phyloP scores from a whole-genome alignment of 2,113 vertebrate genomes.

The Morone chrysops region DNA sequence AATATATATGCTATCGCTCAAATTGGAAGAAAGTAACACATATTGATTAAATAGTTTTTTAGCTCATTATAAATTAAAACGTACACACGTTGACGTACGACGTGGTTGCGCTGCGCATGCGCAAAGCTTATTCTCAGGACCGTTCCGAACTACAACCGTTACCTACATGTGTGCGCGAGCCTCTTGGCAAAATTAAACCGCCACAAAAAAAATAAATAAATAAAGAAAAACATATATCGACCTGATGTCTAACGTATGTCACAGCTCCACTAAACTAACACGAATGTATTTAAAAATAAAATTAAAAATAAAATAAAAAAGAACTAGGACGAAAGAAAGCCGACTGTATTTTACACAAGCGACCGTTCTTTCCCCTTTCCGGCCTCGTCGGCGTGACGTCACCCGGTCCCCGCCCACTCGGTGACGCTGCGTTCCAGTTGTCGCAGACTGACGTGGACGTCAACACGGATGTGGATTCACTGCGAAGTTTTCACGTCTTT shows the following conservation, averaged over 20 bases:
- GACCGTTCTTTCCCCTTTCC: background rate
- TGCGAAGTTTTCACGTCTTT: constrained; percentile 16
- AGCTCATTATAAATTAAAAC: background rate
- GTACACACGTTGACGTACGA: background rate
- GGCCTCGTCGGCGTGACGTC: background rate
- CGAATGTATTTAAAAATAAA: background rate
- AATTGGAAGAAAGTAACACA: background rate
- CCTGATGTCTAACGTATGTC: background rate
- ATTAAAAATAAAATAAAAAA: background rate
- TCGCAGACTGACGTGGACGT: constrained; percentile 58
- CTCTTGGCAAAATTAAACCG: background rate
- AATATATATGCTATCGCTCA: background rate
- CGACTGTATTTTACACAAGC: background rate
- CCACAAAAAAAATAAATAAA: too few species aligned
- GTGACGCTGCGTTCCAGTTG: constrained; percentile 63
- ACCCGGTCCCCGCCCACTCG: background rate
- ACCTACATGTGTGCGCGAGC: too few species aligned
- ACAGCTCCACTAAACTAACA: background rate
- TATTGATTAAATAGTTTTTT: background rate
- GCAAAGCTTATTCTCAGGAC: background rate
- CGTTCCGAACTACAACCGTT: background rate
- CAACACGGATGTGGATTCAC: constrained; percentile 74
- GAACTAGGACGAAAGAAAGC: background rate
- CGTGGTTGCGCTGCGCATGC: background rate
- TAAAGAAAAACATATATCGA: background rate